A percentile compares a stretch with the other conserved stretches of the same genome.
Evolutionary conservation across 2,797 vertebrate species (phyloP).

Genomic region (Microcaecilia unicolor): DNA sequence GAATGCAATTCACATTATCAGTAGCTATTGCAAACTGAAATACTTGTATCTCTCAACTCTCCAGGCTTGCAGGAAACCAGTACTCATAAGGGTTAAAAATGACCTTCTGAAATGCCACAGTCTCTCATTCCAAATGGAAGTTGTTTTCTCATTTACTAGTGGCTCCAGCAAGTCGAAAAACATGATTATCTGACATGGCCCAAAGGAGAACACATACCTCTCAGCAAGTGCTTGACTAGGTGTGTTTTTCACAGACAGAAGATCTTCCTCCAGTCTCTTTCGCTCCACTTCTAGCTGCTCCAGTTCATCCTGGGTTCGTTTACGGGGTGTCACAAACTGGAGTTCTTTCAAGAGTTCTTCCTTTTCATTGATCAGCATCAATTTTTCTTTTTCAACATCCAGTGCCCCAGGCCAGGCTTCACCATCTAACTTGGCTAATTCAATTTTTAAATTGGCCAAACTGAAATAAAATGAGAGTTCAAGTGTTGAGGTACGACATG

Average conservation of each 20-base stretch:
- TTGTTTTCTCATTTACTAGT: background rate
- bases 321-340: conserved; percentile 61
- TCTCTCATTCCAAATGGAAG: too few species aligned
- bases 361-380: conserved; percentile 69
- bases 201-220: conserved; percentile 38
- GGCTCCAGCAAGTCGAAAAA: background rate
- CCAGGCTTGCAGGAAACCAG: too few species aligned
- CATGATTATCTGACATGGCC: background rate
- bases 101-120: too few species aligned
- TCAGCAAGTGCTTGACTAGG: conserved; percentile 62
- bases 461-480: too few species aligned
- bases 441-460: conserved; percentile 74
- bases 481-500: too few species aligned
- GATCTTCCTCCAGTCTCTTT: conserved; percentile 62
- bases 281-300: conserved; percentile 57
- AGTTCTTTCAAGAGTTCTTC: conserved; percentile 73
- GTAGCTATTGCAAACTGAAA: too few species aligned
- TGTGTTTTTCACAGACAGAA: conserved; percentile 43
- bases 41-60: too few species aligned
- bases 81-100: too few species aligned
- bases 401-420: conserved; percentile 66
- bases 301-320: conserved; percentile 53
- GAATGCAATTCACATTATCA: too few species aligned
- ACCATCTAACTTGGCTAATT: conserved; percentile 64
- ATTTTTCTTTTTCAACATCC: conserved; percentile 65